phyloP scores from a whole-genome alignment of 2,797 vertebrate genomes.

The Brachymystax lenok region DNA sequence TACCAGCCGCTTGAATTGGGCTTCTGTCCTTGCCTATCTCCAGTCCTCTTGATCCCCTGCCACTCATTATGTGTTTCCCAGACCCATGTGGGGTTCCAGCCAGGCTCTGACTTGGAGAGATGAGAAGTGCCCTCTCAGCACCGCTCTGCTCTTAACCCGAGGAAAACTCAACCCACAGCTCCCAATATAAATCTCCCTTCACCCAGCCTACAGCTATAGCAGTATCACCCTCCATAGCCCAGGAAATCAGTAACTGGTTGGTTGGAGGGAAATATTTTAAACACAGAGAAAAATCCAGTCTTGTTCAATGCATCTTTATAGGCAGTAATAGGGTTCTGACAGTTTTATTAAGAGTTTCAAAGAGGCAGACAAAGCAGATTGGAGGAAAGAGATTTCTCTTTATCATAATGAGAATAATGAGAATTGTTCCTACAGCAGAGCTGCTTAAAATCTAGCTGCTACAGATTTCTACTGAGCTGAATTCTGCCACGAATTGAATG shows the following conservation, averaged over 20 bases:
- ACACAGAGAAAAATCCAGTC: constrained; percentile 23
- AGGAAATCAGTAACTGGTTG: constrained; percentile 59
- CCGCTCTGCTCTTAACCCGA: constrained; percentile 41
- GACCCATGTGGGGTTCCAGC: constrained; percentile 24
- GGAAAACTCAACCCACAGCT: constrained; percentile 41
- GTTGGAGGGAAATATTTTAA: constrained; percentile 52
- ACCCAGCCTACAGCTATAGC: constrained; percentile 53
- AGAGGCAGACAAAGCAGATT: constrained; percentile 21
- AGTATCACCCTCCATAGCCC: constrained; percentile 58
- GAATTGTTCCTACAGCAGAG: constrained; percentile 16
- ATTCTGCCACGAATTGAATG: constrained; percentile 19
- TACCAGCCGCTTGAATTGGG: not conserved
- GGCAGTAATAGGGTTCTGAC: constrained; percentile 6
- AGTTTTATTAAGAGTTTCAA: constrained; percentile 29
- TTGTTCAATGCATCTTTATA: constrained; percentile 6
- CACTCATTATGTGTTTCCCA: constrained; percentile 32
- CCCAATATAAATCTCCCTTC: constrained; percentile 55
- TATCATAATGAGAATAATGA: constrained; percentile 29
- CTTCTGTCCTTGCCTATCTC: not conserved
- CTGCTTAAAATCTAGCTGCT: constrained; percentile 22
- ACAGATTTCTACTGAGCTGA: constrained; percentile 18
- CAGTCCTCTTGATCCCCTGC: constrained; percentile 14
- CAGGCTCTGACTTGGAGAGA: constrained; percentile 32
- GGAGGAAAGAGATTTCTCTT: constrained; percentile 12
- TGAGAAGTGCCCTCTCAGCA: constrained; percentile 45